Evolutionary conservation across 2,113 vertebrate genomes (phyloP).

Genomic region (Uria aalge): DNA sequence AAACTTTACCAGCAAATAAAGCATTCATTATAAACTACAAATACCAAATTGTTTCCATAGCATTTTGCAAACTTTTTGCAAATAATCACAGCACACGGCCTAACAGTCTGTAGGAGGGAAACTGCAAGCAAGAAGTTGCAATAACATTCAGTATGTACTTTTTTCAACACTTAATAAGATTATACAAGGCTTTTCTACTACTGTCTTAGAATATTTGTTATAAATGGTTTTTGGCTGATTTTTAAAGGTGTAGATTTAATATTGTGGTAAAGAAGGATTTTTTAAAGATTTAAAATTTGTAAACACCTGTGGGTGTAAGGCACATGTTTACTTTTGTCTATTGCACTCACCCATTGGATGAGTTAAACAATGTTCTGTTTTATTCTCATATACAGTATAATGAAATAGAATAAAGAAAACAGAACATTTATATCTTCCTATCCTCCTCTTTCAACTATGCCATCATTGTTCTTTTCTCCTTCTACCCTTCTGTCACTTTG

Average conservation of each 20-base stretch:
- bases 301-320: neutral
- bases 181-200: neutral
- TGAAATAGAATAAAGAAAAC: neutral
- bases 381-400: neutral
- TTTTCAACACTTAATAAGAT: neutral
- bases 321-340: neutral
- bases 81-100: neutral
- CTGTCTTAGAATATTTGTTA: neutral
- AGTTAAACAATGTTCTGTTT: neutral
- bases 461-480: neutral
- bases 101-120: neutral
- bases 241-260: neutral
- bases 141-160: neutral
- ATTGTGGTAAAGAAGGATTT: neutral
- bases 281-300: neutral
- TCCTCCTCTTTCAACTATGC: neutral
- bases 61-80: neutral
- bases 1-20: neutral
- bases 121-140: neutral
- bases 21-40: conserved; percentile 2
- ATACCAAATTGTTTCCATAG: neutral
- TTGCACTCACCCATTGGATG: neutral
- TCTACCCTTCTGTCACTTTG: neutral
- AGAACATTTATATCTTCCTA: neutral
- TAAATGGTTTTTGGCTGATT: neutral